Conservation (phyloP, 2,797 vertebrate species). For the Rhincodon typus region DNA sequence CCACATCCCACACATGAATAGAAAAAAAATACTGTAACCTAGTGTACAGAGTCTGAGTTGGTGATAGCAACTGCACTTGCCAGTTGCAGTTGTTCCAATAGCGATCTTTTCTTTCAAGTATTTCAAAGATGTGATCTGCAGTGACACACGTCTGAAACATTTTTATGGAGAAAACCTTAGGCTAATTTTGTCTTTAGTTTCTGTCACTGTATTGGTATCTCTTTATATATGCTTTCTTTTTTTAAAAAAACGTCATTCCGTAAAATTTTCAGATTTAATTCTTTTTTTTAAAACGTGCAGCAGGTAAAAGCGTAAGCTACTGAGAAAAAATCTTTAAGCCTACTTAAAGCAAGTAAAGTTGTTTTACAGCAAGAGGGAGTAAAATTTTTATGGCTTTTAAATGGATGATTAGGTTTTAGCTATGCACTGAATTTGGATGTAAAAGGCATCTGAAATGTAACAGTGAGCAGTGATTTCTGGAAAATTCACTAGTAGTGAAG, state of each 20-base stretch:
- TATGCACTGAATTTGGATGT: conserved; percentile 26
- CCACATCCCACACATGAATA: too few relatives aligned
- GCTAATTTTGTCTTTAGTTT: not conserved
- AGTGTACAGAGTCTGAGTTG: too few relatives aligned
- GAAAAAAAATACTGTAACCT: too few relatives aligned
- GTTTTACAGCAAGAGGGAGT: not conserved
- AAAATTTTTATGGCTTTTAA: conserved; percentile 4
- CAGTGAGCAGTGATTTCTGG: not conserved
- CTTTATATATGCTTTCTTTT: too few relatives aligned
- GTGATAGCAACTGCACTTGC: not conserved
- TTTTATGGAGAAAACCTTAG: not conserved
- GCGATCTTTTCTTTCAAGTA: not conserved
- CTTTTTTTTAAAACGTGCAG: not conserved
- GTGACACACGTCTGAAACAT: not conserved
- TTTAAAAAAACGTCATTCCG: not conserved
- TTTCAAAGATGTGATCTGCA: not conserved
- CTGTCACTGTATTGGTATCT: not conserved
- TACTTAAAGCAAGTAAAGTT: not conserved
- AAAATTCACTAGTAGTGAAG: conserved; percentile 35
- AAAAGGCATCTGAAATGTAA: not conserved
- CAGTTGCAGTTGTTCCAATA: not conserved
- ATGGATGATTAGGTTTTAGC: conserved; percentile 21
- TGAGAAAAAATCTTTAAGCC: not conserved
- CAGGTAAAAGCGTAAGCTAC: not conserved
- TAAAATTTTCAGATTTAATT: not conserved